Conservation (phyloP, 2,797 vertebrate species). For the Melanogrammus aeglefinus region DNA sequence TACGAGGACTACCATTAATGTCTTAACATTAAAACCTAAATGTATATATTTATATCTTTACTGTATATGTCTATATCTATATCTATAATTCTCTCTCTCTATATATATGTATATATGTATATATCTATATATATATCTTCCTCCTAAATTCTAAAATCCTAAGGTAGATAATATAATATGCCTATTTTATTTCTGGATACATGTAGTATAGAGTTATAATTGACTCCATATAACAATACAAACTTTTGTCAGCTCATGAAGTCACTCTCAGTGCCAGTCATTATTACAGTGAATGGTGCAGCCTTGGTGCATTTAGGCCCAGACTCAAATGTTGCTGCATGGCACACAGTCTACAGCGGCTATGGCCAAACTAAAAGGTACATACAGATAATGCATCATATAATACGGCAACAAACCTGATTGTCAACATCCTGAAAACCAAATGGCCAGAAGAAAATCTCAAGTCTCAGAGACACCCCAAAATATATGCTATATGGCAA, state of each 20-base stretch:
- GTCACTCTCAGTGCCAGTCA: neutral
- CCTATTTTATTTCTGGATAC: neutral
- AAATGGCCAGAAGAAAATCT: neutral
- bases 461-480: neutral
- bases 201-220: neutral
- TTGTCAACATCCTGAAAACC: conserved; percentile 16
- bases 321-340: conserved; percentile 42
- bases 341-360: conserved; percentile 35
- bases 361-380: conserved; percentile 16
- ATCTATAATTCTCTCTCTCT: neutral
- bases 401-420: conserved; percentile 15
- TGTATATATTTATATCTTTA: too few species aligned
- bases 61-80: too few species aligned
- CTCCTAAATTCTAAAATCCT: neutral
- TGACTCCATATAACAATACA: neutral
- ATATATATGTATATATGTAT: too few species aligned
- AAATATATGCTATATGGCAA: neutral
- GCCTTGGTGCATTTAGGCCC: conserved; percentile 31
- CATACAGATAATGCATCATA: neutral
- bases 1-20: neutral
- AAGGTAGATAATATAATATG: conserved; percentile 1
- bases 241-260: conserved; percentile 1
- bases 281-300: neutral
- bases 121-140: conserved; percentile 1
- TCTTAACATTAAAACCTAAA: conserved; percentile 11